These are phyloP conservation scores for Mus spicilegus DNA, from an alignment of 2,113 vertebrate genomes.

Conservation along the genomic window DNA sequence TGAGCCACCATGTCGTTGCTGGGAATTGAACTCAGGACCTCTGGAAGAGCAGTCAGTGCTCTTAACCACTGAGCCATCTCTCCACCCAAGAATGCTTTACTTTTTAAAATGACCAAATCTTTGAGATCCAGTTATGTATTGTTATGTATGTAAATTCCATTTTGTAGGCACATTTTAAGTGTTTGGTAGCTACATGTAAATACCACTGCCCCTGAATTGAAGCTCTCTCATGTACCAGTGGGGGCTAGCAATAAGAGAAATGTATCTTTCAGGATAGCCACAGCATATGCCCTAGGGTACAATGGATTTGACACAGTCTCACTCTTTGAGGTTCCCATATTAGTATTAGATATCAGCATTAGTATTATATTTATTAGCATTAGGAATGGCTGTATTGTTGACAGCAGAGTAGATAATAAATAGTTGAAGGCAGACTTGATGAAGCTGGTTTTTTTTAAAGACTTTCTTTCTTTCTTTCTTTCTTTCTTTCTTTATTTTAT, in stretches of 20 bases:
- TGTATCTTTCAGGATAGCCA: background rate
- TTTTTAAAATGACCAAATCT: background rate
- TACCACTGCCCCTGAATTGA: background rate
- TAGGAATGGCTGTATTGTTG: background rate
- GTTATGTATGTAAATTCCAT: background rate
- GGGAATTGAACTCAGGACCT: too few species aligned
- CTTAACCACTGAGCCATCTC: too few species aligned
- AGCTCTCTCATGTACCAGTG: background rate
- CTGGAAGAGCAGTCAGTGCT: too few species aligned
- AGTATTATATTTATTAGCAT: too few species aligned
- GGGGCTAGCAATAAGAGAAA: background rate
- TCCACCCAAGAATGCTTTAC: background rate
- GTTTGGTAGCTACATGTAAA: background rate
- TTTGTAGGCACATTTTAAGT: background rate
- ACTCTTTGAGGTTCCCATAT: background rate
- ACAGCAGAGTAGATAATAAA: background rate
- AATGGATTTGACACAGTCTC: background rate
- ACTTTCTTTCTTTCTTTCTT: too few species aligned
- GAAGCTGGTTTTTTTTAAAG: background rate
- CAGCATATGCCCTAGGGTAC: background rate
- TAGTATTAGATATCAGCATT: background rate
- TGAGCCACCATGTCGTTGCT: too few species aligned
- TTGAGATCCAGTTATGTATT: background rate
- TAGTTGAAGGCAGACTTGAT: background rate
- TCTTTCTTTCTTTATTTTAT: too few species aligned